phyloP scores from a whole-genome alignment of 1,140 invertebrate genomes.

The Eriosoma lanigerum region DNA sequence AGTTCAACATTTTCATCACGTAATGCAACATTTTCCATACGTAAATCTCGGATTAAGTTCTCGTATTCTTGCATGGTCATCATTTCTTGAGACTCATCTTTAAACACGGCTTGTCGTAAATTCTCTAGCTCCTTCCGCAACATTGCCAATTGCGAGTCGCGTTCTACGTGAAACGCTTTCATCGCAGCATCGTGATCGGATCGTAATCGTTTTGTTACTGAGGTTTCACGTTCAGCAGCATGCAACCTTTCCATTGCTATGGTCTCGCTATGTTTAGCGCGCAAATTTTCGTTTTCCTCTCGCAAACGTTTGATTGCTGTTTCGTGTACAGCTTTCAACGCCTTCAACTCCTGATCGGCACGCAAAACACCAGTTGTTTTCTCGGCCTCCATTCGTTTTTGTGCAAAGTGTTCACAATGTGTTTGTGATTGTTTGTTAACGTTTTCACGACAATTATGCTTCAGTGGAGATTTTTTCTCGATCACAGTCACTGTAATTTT shows the following conservation, averaged over 20 bases:
- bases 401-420: too few relatives aligned
- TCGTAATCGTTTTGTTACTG: neutral
- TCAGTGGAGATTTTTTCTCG: neutral
- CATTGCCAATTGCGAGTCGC: neutral
- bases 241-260: neutral
- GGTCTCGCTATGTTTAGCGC: neutral
- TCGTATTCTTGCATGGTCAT: neutral
- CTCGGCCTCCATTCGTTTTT: too few relatives aligned
- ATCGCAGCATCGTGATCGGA: neutral
- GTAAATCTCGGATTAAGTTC: neutral
- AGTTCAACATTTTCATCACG: neutral
- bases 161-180: neutral
- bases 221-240: neutral
- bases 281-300: neutral
- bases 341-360: neutral
- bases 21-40: neutral
- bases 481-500: neutral
- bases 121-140: neutral
- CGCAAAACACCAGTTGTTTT: too few relatives aligned
- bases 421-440: neutral
- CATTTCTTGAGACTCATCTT: neutral
- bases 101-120: neutral
- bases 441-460: neutral
- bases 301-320: neutral
- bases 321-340: neutral